Percentiles rank a stretch among this genome's conserved stretches.
Evolutionary conservation across 2,113 vertebrate genomes (phyloP).

Genomic region (Ctenomys sociabilis): DNA sequence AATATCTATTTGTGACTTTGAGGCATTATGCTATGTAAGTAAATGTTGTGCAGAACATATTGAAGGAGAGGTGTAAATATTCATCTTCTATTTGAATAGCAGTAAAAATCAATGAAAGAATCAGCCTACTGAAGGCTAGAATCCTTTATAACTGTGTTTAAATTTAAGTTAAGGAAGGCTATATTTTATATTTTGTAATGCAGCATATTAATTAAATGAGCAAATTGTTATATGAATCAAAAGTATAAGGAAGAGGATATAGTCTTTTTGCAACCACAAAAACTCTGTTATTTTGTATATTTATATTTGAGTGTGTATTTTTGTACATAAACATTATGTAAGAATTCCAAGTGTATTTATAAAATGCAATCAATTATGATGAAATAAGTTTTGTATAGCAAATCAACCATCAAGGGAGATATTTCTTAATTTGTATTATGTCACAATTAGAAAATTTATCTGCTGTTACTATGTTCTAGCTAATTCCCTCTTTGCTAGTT

Average conservation of each 20-base stretch:
- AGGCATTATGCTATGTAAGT: not conserved
- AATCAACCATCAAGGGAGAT: not conserved
- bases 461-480: constrained; percentile 31
- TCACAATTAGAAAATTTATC: constrained; percentile 33
- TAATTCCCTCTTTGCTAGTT: constrained; percentile 38
- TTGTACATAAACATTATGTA: not conserved
- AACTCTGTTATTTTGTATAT: not conserved
- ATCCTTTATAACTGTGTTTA: not conserved
- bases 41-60: not conserved
- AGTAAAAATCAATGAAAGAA: not conserved
- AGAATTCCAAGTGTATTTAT: constrained; percentile 34
- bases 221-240: not conserved
- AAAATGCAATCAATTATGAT: not conserved
- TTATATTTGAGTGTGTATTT: not conserved
- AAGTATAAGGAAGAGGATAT: not conserved
- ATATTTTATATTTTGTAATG: not conserved
- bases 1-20: not conserved
- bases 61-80: not conserved
- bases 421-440: not conserved
- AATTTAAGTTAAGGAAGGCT: not conserved
- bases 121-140: not conserved
- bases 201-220: not conserved
- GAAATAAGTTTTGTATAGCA: not conserved
- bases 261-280: not conserved
- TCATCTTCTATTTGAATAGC: not conserved